Evolutionary conservation across 1,140 invertebrate species (phyloP).

Genomic region (Psilanteris sp.): DNA sequence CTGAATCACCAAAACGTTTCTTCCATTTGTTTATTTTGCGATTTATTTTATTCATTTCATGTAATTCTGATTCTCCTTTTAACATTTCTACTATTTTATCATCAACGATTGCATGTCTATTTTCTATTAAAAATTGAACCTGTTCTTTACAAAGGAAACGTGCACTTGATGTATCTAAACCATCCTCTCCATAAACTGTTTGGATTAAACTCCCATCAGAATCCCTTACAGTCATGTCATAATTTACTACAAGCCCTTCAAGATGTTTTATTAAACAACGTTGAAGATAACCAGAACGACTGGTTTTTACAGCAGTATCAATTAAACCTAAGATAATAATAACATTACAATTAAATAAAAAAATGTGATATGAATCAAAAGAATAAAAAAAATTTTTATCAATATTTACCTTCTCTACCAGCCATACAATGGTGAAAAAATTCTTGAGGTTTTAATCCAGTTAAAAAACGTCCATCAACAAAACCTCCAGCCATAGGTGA

Average conservation of each 20-base stretch:
- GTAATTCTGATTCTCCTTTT: constrained; percentile 79
- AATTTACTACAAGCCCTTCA: constrained; percentile 94
- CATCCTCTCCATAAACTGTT: constrained; percentile 98
- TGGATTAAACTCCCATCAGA: constrained; percentile 96
- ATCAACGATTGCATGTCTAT: constrained; percentile 84
- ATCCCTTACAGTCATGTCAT: constrained; percentile 97
- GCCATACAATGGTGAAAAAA: constrained; percentile 99
- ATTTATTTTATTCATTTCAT: constrained; percentile 78
- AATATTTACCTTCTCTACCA: constrained; percentile 95
- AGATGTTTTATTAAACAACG: constrained; percentile 98
- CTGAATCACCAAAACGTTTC: constrained; percentile 80
- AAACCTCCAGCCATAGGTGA: constrained; percentile 97
- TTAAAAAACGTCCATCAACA: constrained; percentile 97
- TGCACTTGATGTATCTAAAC: constrained; percentile 93
- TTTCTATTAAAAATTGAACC: constrained; percentile 90
- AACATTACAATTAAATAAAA: no score
- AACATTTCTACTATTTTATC: constrained; percentile 82
- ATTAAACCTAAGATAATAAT: constrained; percentile 87
- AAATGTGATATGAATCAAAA: no score
- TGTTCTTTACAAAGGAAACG: constrained; percentile 91
- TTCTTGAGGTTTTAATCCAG: constrained; percentile 97
- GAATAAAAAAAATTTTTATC: no score
- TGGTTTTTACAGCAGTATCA: constrained; percentile 94
- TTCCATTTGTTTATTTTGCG: constrained; percentile 83
- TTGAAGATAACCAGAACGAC: constrained; percentile 98